Base-by-base conservation (phyloP, 2,113 vertebrate species). In the Sapayoa aenigma region DNA sequence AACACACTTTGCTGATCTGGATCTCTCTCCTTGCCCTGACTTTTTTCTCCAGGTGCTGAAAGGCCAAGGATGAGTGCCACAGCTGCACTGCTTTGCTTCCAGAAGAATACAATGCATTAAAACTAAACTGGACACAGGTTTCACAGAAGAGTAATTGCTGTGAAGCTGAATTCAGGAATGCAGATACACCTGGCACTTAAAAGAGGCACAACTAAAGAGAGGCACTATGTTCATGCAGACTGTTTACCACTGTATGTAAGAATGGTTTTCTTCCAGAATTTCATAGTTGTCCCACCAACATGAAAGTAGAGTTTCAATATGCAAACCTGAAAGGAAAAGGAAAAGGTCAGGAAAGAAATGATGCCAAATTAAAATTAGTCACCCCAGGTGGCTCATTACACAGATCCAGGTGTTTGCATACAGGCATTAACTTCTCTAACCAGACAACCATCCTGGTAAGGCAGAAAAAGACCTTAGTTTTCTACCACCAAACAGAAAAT, bases 191-290 rank as follows among this genome's bases (percentile, higher is more conserved):
- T 24, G 52, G 27, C 42, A 42, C 22, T 47, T 27, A 2, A 2
- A 41, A 60, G 35, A 84, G 25, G 55, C 63, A 90, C 63, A 80
- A 10, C 33, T 22, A 39, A 53, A 52, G 35, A 39, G 13, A 82
- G 7, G 24, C 58, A 79, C 11, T 24, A 12, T 21, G 67, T 12
- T 44, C 9, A 46, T 22, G 41, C 47, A 73, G 62, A 11, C 2
- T 52, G 6, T 97, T 97, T 98, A 99, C 99, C 99, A 99, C 85
- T 99, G 99, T 95, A 99, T 99, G 96, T 99, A 99, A 3, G 98
- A 99, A 96, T 99, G 99, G 83, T 99, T 99, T 94, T 98, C 97
- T 95, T 99, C 99, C 78, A 99, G 96, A 55, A 93, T 90, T 17
- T 98, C 98, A 79, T 99, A 99, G 72, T 99, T 98, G 3, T 98